These are phyloP conservation scores for Bos javanicus DNA, from an alignment of 2,113 vertebrate genomes.

Conservation along the genomic window DNA sequence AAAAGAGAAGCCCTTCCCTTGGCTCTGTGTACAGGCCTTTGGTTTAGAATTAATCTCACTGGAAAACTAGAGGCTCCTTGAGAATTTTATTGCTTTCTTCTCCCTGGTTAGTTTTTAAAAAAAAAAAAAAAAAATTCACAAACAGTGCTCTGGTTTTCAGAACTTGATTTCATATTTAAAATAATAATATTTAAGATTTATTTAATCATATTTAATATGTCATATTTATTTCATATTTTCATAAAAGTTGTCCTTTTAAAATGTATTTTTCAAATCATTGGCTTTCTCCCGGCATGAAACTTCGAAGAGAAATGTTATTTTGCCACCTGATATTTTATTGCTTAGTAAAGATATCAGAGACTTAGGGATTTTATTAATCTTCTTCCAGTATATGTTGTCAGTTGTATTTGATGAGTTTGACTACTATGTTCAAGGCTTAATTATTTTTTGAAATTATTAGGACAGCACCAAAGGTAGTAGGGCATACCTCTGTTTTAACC, in stretches of 20 bases:
- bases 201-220: neutral
- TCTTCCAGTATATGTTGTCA: neutral
- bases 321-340: constrained; percentile 14
- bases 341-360: neutral
- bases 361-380: neutral
- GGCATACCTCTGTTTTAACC: neutral
- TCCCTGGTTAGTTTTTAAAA: neutral
- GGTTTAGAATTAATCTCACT: neutral
- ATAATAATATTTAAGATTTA: neutral
- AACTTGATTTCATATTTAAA: neutral
- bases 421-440: neutral
- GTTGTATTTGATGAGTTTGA: neutral
- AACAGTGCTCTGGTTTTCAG: neutral
- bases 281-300: neutral
- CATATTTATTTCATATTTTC: neutral
- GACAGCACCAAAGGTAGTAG: neutral
- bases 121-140: neutral
- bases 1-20: neutral
- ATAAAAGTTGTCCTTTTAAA: neutral
- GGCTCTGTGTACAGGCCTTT: neutral
- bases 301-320: constrained; percentile 19
- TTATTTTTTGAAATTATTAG: neutral
- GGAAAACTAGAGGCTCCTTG: neutral
- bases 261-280: constrained; percentile 20
- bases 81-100: neutral